Conservation (phyloP, 2,797 vertebrate species). For the Neopelma chrysocephalum region DNA sequence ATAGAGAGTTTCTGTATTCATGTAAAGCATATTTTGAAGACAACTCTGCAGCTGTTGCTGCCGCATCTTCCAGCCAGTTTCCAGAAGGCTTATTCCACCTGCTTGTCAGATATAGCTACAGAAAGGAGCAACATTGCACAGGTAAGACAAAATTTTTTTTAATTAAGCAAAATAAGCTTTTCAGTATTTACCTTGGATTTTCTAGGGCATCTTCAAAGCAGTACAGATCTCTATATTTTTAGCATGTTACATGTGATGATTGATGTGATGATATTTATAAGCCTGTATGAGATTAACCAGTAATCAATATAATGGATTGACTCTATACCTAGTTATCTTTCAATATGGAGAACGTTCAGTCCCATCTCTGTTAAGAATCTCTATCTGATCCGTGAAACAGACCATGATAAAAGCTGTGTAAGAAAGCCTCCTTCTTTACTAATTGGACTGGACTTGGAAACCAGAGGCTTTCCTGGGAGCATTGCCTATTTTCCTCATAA, state of each 20-base stretch:
- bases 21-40: not conserved
- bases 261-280: not conserved
- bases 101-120: not conserved
- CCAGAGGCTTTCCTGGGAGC: conserved; percentile 38
- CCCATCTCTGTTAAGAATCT: not conserved
- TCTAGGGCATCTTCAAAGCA: not conserved
- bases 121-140: not conserved
- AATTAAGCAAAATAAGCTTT: not conserved
- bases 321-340: not conserved
- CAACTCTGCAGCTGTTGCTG: not conserved
- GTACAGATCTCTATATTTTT: not conserved
- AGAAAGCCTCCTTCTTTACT: conserved; percentile 41
- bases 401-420: conserved; percentile 6
- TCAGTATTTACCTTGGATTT: not conserved
- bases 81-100: not conserved
- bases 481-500: conserved; percentile 51
- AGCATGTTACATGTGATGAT: not conserved
- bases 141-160: not conserved
- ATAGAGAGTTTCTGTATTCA: not conserved
- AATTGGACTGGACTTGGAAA: conserved; percentile 51
- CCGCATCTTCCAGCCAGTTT: not conserved
- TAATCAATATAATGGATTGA: not conserved
- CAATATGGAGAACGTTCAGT: not conserved
- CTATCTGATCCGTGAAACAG: conserved; percentile 25
- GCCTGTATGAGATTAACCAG: not conserved